A percentile compares a stretch with the other conserved stretches of the same genome.
Conservation (phyloP, 2,113 vertebrate genomes). For the Meriones unguiculatus region DNA sequence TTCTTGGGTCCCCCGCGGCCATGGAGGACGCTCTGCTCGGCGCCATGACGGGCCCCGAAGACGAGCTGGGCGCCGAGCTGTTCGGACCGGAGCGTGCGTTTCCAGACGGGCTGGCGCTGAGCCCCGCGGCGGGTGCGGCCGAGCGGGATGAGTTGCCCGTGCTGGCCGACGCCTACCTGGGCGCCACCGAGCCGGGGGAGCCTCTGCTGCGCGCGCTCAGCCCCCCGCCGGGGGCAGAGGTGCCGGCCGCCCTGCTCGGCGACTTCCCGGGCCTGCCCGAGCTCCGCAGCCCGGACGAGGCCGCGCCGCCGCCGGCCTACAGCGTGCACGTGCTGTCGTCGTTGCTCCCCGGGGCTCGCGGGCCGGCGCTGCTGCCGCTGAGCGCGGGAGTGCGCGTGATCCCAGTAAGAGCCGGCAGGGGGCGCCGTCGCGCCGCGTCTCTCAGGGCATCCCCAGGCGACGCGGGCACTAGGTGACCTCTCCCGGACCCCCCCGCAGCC, state of each 20-base stretch:
- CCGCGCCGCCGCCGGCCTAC: neutral
- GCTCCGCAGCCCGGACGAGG: conserved; percentile 63
- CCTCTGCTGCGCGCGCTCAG: conserved; percentile 57
- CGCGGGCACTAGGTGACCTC: neutral
- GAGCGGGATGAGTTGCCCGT: conserved; percentile 42
- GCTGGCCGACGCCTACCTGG: conserved; percentile 69
- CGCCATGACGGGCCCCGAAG: conserved; percentile 34
- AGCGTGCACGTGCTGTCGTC: conserved; percentile 76
- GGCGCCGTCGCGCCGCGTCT: neutral
- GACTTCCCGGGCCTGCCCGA: conserved; percentile 60
- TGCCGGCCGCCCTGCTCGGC: conserved; percentile 44
- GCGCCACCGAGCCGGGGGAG: conserved; percentile 24
- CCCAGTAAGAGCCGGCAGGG: conserved; percentile 76
- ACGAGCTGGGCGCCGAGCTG: conserved; percentile 69
- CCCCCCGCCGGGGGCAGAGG: conserved; percentile 16
- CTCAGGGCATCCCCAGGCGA: neutral
- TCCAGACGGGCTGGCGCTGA: conserved; percentile 43
- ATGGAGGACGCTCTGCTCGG: conserved; percentile 28
- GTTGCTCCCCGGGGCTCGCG: conserved; percentile 59
- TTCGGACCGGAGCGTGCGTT: conserved; percentile 40
- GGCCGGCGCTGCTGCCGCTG: conserved; percentile 16
- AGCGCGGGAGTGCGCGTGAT: conserved; percentile 74
- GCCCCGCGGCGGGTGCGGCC: neutral
- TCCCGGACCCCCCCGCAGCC: neutral
- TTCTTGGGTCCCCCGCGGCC: neutral